Conservation (phyloP, 2,113 vertebrate genomes). For the Rhizomys pruinosus region DNA sequence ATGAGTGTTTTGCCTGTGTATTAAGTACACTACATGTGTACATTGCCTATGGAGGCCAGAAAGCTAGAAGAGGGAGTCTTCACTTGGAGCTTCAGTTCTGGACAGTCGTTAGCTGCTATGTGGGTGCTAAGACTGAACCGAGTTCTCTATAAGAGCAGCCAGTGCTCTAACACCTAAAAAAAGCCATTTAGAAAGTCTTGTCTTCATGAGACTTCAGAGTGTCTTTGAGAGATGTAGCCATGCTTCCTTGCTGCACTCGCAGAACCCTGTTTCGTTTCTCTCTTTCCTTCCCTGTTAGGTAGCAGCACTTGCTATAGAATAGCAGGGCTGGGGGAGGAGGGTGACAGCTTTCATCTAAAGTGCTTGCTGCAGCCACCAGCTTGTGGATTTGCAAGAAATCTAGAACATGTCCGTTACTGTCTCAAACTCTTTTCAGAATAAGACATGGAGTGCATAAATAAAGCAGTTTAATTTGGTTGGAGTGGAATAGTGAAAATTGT, state of each 20-base stretch:
- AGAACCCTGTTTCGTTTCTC: neutral
- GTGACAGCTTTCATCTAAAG: neutral
- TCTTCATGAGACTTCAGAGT: neutral
- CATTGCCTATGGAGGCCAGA: too few relatives aligned
- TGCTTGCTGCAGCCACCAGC: neutral
- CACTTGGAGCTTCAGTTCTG: too few relatives aligned
- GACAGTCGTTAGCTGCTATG: too few relatives aligned
- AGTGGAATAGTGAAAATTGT: neutral
- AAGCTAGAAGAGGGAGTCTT: too few relatives aligned
- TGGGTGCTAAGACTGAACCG: too few relatives aligned
- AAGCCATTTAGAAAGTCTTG: slow-evolving; percentile 5
- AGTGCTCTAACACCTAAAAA: too few relatives aligned
- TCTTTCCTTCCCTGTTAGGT: slow-evolving; percentile 14
- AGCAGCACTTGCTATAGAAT: slow-evolving; percentile 23
- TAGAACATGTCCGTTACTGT: neutral
- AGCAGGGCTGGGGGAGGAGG: neutral
- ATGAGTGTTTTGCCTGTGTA: too few relatives aligned
- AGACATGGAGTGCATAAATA: neutral
- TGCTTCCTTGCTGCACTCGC: neutral
- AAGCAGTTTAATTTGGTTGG: neutral
- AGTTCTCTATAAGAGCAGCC: too few relatives aligned
- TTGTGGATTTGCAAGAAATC: neutral
- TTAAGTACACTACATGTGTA: too few relatives aligned
- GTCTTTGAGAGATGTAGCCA: neutral
- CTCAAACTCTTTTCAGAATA: slow-evolving; percentile 23